phyloP scores from a whole-genome alignment of 2,888 invertebrate genomes.

The Mantis religiosa region DNA sequence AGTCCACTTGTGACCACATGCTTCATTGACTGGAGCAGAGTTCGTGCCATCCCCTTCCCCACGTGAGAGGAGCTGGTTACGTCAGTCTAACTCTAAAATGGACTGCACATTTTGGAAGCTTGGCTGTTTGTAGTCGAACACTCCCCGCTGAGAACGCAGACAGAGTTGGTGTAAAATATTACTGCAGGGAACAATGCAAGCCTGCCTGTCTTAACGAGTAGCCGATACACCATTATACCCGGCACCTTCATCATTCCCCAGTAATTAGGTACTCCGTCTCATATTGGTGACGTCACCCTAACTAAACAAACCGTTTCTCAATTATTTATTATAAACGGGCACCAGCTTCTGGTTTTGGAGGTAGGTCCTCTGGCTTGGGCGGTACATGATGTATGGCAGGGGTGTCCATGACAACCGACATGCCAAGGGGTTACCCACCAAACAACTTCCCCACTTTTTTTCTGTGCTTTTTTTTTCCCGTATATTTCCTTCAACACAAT shows the following conservation, averaged over 20 bases:
- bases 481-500: neutral
- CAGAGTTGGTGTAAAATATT: slow-evolving; percentile 21
- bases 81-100: too few relatives aligned
- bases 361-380: neutral
- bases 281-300: neutral
- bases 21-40: too few relatives aligned
- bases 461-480: neutral
- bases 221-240: neutral
- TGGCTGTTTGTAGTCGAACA: neutral
- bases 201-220: slow-evolving; percentile 4
- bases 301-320: neutral
- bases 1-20: too few relatives aligned
- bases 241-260: slow-evolving; percentile 8
- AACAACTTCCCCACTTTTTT: neutral
- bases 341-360: slow-evolving; percentile 1
- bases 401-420: neutral
- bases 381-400: neutral
- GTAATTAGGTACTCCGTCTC: neutral
- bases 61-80: too few relatives aligned
- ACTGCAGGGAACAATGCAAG: slow-evolving; percentile 21
- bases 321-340: neutral
- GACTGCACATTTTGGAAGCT: too few relatives aligned
- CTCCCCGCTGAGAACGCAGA: neutral
- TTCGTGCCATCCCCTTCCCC: too few relatives aligned
- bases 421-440: neutral